A percentile compares a stretch with the other conserved stretches of the same genome.
These are phyloP conservation scores for Diadophis punctatus DNA, from an alignment of 2,113 vertebrate species.

Conservation along the genomic window DNA sequence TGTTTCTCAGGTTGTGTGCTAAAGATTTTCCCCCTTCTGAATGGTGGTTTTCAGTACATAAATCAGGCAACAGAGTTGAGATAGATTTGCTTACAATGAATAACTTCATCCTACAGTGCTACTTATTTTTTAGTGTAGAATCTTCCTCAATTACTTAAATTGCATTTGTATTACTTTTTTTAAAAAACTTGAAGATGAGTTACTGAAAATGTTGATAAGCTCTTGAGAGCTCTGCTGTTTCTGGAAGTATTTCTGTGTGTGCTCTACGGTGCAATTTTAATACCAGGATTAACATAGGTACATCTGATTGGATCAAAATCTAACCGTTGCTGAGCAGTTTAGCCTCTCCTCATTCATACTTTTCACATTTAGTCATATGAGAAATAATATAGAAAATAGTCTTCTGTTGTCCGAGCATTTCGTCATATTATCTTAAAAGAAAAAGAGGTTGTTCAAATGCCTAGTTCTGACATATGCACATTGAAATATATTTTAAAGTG, in stretches of 20 bases:
- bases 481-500: not conserved
- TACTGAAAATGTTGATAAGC: slow-evolving; percentile 20
- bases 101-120: not conserved
- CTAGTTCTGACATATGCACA: not conserved
- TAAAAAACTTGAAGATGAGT: not conserved
- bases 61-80: not conserved
- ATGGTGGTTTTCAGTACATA: not conserved
- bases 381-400: not conserved
- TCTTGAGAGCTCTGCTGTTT: slow-evolving; percentile 1
- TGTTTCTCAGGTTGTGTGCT: not conserved
- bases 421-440: not conserved
- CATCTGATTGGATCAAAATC: slow-evolving; percentile 14
- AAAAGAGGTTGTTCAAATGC: not conserved
- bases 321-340: not conserved
- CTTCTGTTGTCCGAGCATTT: not conserved
- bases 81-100: not conserved
- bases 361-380: not conserved
- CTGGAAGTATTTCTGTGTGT: slow-evolving; percentile 24
- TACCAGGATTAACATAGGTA: slow-evolving; percentile 33
- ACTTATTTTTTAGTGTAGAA: not conserved
- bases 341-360: slow-evolving; percentile 8
- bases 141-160: slow-evolving; percentile 9
- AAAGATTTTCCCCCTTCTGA: not conserved
- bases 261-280: slow-evolving; percentile 30
- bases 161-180: slow-evolving; percentile 26